Base-by-base conservation (phyloP, 2,797 vertebrate genomes). In the Lepilemur septentrionalis region DNA sequence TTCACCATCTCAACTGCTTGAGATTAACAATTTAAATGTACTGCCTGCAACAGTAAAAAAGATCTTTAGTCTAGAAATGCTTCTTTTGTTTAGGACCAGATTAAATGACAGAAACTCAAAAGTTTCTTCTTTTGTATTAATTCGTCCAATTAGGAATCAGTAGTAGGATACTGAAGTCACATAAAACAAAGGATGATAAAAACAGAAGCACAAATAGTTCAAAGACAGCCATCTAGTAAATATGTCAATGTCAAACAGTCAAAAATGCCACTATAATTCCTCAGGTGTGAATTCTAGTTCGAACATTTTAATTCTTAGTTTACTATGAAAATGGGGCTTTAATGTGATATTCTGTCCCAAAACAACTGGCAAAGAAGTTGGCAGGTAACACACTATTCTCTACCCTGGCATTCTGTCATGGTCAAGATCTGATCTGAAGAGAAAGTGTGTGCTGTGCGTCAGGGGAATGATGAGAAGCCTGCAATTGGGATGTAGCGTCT, bases 61-160 rank as follows among this genome's bases (percentile, higher is more conserved):
- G 52, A 55, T 48, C 10, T 52, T 23, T 65, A 50, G 63, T 80
- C 55, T 35, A 89, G 57, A 75, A 90, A 83, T 13, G 32, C 5
- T 93, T 59, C 87, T 95, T 95, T 94, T 67, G 46, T 69, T 52
- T 61, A 86, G 85, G 80, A 75, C 11, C 46, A 92, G 65, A 92
- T 73, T 75, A 91, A 84, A 90, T 55, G 55, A 85, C 18, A 87
- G 55, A 93, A 92, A 81, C 61, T 22, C 63, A 76, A 88, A 95
- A 80, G 13, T 15, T 91, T 94, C 48, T 79, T 96, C 25, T 85
- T 52, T 93, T 85, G 30, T 69, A 87, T 59, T 63, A 91, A 95
- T 80, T 79, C 52, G 17, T n/a, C 32, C 69, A 89, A 61, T 25
- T 28, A 96, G 84, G 50, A 94, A 93, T 81, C 38, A 80, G 59